Base-by-base conservation (phyloP, 2,113 vertebrate genomes). In the Xenotilapia caudafasciata region DNA sequence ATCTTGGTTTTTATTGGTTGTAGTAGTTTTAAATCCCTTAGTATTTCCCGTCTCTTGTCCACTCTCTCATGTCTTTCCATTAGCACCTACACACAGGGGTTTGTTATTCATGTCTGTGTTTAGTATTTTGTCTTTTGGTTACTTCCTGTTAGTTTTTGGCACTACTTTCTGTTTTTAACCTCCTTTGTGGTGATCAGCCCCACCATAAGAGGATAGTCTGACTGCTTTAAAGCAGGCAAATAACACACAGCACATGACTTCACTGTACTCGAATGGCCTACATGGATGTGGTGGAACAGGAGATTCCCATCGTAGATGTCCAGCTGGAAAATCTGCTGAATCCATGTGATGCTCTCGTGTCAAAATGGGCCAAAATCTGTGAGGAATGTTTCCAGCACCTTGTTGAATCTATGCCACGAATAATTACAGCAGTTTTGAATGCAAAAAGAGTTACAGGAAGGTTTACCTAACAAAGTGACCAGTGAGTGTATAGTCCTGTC, bases 201-300 rank as follows among this genome's bases (percentile, higher is more conserved):
- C 35, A 65, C 10, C 0, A 0, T 21, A 40, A 68, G 62, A 40
- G 11, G 2, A 21, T 68, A 68, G 62, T 38, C 33, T 38, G 33
- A 68, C 38, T 70, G 65, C 12, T 42, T 70, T 1, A 2, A 2
- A 70, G 65, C 38, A 42, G 38, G n/a, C 13, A 45, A 45, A 45
- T 10, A 47, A 28, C 14, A 28, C 40, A 75, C 23, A 49, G 15
- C 70, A 49, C 23, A 49, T 47, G 14, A 75, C 21, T 45, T 73
- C 40, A 45, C 5, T 73, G 40, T 47, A 47, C 21, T 47, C 3
- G 0, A 73, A 73, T 17, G 40, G 40, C 40, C 40, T 47, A 4
- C 10, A 35, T 8, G 68, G 68, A 45, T 73, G 40, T 45, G 14
- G 38, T 45, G 4, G 21, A 17, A 0, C 3, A 73, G 21, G 8